A percentile compares a stretch with the other conserved stretches of the same genome.
Evolutionary conservation across 2,888 invertebrate species (phyloP).

Genomic region (Drosophila paramelanica): DNA sequence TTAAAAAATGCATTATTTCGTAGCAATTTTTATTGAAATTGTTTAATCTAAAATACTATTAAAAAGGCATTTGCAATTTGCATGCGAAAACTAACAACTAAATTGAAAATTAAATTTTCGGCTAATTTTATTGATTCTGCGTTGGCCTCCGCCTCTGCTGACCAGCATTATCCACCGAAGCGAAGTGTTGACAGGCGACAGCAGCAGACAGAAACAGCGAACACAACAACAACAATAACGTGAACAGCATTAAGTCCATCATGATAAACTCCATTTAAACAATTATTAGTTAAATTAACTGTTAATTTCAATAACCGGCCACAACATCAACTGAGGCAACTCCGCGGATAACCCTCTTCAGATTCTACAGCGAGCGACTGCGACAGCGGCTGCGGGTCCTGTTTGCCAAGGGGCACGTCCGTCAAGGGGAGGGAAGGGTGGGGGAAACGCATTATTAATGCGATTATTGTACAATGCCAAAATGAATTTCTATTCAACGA

Average conservation of each 20-base stretch:
- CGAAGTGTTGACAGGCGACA: slow-evolving; percentile 66
- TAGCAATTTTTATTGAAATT: background rate
- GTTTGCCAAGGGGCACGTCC: slow-evolving; percentile 7
- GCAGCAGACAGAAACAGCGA: slow-evolving; percentile 31
- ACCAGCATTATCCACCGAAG: slow-evolving; percentile 51
- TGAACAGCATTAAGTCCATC: slow-evolving; percentile 21
- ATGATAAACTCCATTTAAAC: slow-evolving; percentile 63
- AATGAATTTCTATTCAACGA: slow-evolving; percentile 59
- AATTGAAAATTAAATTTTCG: slow-evolving; percentile 20
- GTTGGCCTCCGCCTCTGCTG: slow-evolving; percentile 9
- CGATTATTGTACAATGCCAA: slow-evolving; percentile 67
- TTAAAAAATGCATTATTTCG: background rate
- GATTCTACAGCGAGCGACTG: background rate
- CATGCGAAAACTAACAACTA: slow-evolving; percentile 1
- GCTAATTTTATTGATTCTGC: slow-evolving; percentile 21
- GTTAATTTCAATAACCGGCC: slow-evolving; percentile 67
- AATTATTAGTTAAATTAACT: slow-evolving; percentile 75
- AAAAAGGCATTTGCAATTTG: background rate
- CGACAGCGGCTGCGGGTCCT: slow-evolving; percentile 22
- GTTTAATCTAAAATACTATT: background rate
- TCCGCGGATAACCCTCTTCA: background rate
- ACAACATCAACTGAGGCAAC: slow-evolving; percentile 9
- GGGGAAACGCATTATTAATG: slow-evolving; percentile 67
- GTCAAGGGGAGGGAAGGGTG: no score
- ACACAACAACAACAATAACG: slow-evolving; percentile 14